These are phyloP conservation scores for Mirza zaza DNA, from an alignment of 2,113 vertebrate genomes.

Conservation along the genomic window DNA sequence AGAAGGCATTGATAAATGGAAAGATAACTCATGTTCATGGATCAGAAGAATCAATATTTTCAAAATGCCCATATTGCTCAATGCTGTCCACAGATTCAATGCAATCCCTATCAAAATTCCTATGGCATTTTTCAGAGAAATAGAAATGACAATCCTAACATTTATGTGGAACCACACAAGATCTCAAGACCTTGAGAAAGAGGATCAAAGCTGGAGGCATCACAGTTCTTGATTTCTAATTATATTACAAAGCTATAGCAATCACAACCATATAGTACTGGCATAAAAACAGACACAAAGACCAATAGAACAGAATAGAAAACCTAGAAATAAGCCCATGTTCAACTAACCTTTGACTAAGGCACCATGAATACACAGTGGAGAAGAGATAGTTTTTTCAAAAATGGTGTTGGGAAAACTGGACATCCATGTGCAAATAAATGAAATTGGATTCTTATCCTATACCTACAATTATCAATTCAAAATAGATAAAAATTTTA, in stretches of 20 bases:
- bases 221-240: not conserved
- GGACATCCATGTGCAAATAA: not conserved
- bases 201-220: not conserved
- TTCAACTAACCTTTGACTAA: not conserved
- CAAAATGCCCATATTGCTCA: not conserved
- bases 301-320: not conserved
- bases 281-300: not conserved
- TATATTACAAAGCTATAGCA: not conserved
- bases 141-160: not conserved
- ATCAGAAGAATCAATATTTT: not conserved
- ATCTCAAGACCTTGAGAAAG: not conserved
- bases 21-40: not conserved
- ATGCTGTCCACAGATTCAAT: not conserved
- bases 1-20: not conserved
- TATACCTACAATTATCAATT: not conserved
- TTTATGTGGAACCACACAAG: not conserved
- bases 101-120: not conserved
- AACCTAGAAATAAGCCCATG: not conserved
- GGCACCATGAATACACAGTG: not conserved
- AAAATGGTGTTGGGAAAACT: not conserved
- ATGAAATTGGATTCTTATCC: not conserved
- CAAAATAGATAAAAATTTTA: not conserved
- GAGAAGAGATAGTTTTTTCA: not conserved
- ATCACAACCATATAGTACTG: not conserved
- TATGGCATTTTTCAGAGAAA: not conserved